Base-by-base conservation (phyloP, 2,888 invertebrate species). In the Cataglyphis albicans region DNA sequence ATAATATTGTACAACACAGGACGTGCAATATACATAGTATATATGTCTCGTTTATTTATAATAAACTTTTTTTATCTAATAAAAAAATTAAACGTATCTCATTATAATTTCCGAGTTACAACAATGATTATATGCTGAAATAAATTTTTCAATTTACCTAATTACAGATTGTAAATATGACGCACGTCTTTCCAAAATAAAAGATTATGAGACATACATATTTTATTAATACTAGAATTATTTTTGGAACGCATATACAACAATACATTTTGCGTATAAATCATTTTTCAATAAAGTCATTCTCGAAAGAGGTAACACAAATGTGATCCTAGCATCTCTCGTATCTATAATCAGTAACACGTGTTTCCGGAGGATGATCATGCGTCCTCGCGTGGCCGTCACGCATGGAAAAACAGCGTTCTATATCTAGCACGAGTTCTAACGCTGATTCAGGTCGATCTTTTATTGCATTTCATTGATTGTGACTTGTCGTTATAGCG, bases 351-450 rank as follows among this genome's bases (percentile, higher is more conserved):
- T 88, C 84, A 78, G 41, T 12, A 72, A 81, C 81, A 84, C 82
- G 86, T 86, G 76, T 83, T 88, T 88, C 88, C 88, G 86, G 86
- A 84, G 78, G 70, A 84, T 78, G 84, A 84, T 82, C 87, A 68
- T 73, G 64, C 84, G 84, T 89, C 86, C 88, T 88, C 84, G 86
- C 55, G 73, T 81, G 83, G 84, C 72, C 88, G 86, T 88, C 87
- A 86, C 82, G 86, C 86, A 88, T 88, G 87, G 78, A 73, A 73
- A 88, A 86, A 73, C 82, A 72, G 82, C 65, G 88, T 83, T 87
- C 88, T 65, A 74, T 74, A 78, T 88, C 84, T 83, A 82, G 81
- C 75, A 87, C 9, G 72, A 68, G 63, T 86, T 74, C 85, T 84
- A 52, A 7, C 3, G 84, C 29, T 84, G 83, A 87, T 86, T 80